phyloP scores from a whole-genome alignment of 2,888 invertebrate species.

The Yponomeuta plumbellus region DNA sequence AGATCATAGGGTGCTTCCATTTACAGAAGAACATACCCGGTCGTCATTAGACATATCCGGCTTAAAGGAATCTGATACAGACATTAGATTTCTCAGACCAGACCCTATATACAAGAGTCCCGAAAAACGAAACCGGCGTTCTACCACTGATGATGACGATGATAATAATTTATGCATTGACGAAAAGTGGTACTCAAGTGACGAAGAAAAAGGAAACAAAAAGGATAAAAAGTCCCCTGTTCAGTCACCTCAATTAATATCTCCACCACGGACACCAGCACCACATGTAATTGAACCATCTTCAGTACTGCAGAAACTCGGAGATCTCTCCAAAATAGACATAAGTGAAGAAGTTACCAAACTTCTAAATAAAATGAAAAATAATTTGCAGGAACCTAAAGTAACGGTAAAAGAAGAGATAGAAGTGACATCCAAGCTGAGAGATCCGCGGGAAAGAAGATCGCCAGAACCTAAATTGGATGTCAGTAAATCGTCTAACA shows the following conservation, averaged over 20 bases:
- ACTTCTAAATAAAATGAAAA: conserved; percentile 78
- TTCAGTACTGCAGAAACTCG: conserved; percentile 77
- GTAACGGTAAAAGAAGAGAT: conserved; percentile 36
- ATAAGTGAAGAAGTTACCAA: conserved; percentile 85
- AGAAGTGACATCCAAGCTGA: conserved; percentile 41
- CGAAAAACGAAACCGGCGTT: conserved; percentile 63
- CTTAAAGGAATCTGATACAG: conserved; percentile 59
- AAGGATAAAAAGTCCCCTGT: conserved; percentile 44
- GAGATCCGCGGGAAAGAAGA: conserved; percentile 61
- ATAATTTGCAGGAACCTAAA: conserved; percentile 60
- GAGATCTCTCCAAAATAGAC: conserved; percentile 83
- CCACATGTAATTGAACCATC: conserved; percentile 74
- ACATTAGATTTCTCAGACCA: conserved; percentile 66
- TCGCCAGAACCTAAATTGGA: conserved; percentile 50
- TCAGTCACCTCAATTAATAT: conserved; percentile 47
- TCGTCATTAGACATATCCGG: conserved; percentile 32
- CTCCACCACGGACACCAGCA: conserved; percentile 47
- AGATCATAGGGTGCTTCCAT: conserved; percentile 68
- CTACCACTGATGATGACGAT: conserved; percentile 76
- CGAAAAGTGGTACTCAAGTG: conserved; percentile 88
- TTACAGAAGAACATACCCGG: conserved; percentile 48
- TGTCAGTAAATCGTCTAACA: conserved; percentile 31
- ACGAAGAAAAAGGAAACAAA: conserved; percentile 78
- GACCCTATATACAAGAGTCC: conserved; percentile 65
- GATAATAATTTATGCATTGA: conserved; percentile 76